phyloP scores from a whole-genome alignment of 2,888 invertebrate species.

The Globia sparganii region DNA sequence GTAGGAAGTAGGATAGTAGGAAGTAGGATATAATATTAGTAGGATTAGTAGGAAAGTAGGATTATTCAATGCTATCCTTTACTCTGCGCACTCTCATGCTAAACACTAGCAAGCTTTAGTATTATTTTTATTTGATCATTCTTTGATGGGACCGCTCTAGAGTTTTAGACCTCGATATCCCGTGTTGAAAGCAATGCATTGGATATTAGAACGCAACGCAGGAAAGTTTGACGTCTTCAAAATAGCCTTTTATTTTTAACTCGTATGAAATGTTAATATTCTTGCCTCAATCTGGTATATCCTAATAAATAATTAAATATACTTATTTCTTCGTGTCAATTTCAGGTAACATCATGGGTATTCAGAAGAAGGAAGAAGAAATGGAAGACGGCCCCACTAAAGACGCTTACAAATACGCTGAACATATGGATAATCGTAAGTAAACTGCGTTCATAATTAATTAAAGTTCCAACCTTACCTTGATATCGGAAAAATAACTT shows the following conservation, averaged over 20 bases:
- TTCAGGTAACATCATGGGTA: slow-evolving; percentile 97
- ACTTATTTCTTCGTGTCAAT: slow-evolving; percentile 27
- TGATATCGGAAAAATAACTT: background rate
- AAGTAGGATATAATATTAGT: no score
- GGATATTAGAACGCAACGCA: background rate
- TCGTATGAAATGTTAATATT: background rate
- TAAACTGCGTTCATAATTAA: background rate
- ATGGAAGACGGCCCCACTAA: slow-evolving; percentile 95
- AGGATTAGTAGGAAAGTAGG: no score
- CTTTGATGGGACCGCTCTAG: background rate
- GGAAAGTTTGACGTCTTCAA: background rate
- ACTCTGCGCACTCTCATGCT: background rate
- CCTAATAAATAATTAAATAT: background rate
- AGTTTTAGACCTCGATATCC: background rate
- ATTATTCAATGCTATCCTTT: background rate
- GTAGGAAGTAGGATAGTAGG: no score
- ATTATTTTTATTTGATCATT: background rate
- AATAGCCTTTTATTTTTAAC: background rate
- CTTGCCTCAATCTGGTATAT: background rate
- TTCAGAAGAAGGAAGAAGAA: slow-evolving; percentile 95
- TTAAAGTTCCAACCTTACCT: no score
- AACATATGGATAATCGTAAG: slow-evolving; percentile 95
- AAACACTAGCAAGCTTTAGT: background rate
- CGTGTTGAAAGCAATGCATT: background rate
- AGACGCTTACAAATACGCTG: slow-evolving; percentile 98